These are phyloP conservation scores for Torymus tubicola DNA, from an alignment of 2,888 invertebrate genomes.

Conservation along the genomic window DNA sequence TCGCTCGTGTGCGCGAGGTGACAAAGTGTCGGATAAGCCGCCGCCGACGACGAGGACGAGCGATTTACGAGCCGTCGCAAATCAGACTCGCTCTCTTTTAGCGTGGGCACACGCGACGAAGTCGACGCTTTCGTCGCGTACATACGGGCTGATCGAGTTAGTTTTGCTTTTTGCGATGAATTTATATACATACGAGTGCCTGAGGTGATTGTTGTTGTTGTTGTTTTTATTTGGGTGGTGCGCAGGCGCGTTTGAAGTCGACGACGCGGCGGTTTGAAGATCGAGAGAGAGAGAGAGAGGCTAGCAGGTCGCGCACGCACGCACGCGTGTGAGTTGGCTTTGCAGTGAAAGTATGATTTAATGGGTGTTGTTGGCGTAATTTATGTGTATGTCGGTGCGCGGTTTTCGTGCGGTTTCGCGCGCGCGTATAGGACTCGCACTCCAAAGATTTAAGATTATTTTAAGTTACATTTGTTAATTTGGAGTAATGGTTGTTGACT, in stretches of 20 bases:
- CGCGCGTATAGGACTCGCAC: no score
- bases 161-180: neutral
- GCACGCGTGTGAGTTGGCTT: neutral
- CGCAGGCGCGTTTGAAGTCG: no score
- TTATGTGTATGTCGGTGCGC: no score
- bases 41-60: conserved; percentile 28
- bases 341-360: neutral
- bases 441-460: no score
- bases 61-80: conserved; percentile 43
- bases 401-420: no score
- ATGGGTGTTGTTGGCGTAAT: neutral
- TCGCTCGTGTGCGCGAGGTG: conserved; percentile 13
- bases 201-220: no score
- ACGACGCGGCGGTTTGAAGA: no score
- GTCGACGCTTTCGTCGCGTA: neutral
- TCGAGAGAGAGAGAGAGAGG: no score
- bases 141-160: neutral
- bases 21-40: conserved; percentile 48
- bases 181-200: neutral
- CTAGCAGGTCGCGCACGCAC: no score
- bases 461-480: no score
- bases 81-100: conserved; percentile 28
- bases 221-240: no score
- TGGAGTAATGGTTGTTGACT: no score
- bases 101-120: neutral